These are phyloP conservation scores for Ambastaia sidthimunki DNA, from an alignment of 2,797 vertebrate species.

Conservation along the genomic window DNA sequence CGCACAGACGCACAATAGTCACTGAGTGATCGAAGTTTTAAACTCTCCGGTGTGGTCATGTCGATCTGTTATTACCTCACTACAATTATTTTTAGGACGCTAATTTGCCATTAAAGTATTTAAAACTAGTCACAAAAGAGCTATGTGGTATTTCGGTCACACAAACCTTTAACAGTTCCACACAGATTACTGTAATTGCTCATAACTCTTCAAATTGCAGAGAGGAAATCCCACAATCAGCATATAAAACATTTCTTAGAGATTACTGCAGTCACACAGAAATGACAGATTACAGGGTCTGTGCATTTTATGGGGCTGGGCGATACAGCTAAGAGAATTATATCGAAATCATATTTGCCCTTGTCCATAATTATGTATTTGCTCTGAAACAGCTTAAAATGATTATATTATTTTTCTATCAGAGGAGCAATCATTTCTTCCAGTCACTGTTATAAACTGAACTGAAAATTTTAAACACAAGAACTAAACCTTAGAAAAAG, in stretches of 20 bases:
- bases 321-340: neutral
- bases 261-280: neutral
- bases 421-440: neutral
- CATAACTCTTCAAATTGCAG: neutral
- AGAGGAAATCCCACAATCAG: slow-evolving; percentile 5
- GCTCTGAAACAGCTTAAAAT: neutral
- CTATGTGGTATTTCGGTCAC: neutral
- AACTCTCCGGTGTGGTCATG: neutral
- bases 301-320: neutral
- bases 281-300: slow-evolving; percentile 5
- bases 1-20: neutral
- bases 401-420: neutral
- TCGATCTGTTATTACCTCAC: neutral
- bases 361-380: neutral
- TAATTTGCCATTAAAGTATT: neutral
- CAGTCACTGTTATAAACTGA: neutral
- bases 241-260: neutral
- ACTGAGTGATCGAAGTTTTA: neutral
- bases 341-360: neutral
- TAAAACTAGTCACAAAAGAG: neutral
- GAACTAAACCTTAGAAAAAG: neutral
- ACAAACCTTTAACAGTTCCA: slow-evolving; percentile 8
- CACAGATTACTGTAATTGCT: slow-evolving; percentile 10
- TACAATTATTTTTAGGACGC: neutral
- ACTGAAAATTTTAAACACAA: neutral